Evolutionary conservation across 2,888 invertebrate species (phyloP), one percentile per base, ranked within the genome.

Genomic region (Ennomos erosarius): DNA sequence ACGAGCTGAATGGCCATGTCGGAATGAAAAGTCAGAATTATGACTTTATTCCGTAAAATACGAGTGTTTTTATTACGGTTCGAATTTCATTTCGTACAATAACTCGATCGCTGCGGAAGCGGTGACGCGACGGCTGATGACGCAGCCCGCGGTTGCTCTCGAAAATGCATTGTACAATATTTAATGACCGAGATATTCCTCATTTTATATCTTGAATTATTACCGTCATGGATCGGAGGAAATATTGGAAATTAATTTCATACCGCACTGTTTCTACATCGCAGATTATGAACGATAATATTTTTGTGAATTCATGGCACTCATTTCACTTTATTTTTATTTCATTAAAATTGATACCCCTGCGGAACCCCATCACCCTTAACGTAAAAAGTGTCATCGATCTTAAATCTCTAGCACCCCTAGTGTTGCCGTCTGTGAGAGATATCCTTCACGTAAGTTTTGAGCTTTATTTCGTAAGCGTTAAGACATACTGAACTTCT

Each of bases 61-160:
- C 71, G 78, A 71, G 70, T 71, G 70, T 67, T 81, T 81, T 80
- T 80, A 76, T 78, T 68, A 64, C 71, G 64, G 64, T 70, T 64
- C 52, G 59, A 73, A 69, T 73, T 73, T 73, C 62, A 74, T 68
- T 62, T 52, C 48, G 59, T 60, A 61, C 65, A 71, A 71, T 67
- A 64, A 67, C 64, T 43, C 51, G 60, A 37, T 35, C 39, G 61
- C 40, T 9, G 58, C 62, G 62, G 51, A 57, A 55, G 12, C 47
- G 44, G 48, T 11, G 60, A 10, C 39, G 34, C 44, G 40, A 10
- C 39, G 34, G 10, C 53, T 39, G 43, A 47, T 38, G 38, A 37
- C 63, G 61, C 26, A 8, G 35, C 9, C 33, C 10, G 38, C 42
- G 1, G 5, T 39, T 33, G 48, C 37, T 26, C 46, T 35, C 35